Evolutionary conservation across 2,888 invertebrate species (phyloP), one percentile per base, ranked within the genome.

Genomic region (Theretra japonica): DNA sequence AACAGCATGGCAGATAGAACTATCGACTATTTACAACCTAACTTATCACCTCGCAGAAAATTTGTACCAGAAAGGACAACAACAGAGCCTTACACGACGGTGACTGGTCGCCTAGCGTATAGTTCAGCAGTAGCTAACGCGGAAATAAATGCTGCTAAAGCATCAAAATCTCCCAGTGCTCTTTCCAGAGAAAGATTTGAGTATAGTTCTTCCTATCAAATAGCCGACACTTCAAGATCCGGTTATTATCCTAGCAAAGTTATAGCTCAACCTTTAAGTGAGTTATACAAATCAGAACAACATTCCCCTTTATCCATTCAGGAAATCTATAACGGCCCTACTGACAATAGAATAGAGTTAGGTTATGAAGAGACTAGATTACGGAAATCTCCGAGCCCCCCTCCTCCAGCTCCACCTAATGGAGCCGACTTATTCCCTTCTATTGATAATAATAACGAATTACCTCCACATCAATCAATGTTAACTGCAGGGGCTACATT

Each of bases 331-430:
- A 96, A 96, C 58, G 95, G 96, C 73, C 88, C 95, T 70, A 77
- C 83, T 77, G 89, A 93, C 72, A 92, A 89, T 28, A 89, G 91
- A 77, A 78, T 94, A 30, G 95, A 95, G 76, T 86, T 95, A 69
- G 90, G 88, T 77, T 95, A 94, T 78, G 92, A 94, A 33, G 95
- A 95, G 78, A 92, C 88, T 77, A 92, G 95, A 80, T 77, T 89
- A 77, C 83, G 87, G 75, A 92, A 92, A 73, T 96, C 96, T 33
- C 96, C 96, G 0, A 97, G 97, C 86, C 97, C 97, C 2, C 97
- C 97, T 2, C 97, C 97, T 4, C 97, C 97, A 33, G 97, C 97
- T 0, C 97, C 97, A 0, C 96, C 96, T 73, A 97, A 97, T 86
- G 95, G 95, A 41, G 90, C 90, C 68, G 90, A 94, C 79, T 82